A percentile compares a stretch with the other conserved stretches of the same genome.
Evolutionary conservation across 1,140 invertebrate species (phyloP).

Genomic region (Ridgeia piscesae): DNA sequence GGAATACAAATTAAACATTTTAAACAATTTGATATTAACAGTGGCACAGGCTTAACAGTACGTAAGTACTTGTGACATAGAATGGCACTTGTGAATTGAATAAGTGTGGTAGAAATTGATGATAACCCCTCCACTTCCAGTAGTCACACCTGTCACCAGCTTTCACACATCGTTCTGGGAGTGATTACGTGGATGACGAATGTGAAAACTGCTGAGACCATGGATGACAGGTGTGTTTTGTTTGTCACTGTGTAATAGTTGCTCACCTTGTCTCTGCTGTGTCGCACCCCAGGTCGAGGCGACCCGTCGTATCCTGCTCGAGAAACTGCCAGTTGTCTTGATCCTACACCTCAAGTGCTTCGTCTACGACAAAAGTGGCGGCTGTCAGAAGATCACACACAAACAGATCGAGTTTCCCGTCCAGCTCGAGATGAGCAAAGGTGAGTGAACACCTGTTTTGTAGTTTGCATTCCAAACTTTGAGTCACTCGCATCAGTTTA

Average conservation of each 20-base stretch:
- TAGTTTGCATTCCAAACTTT: not conserved
- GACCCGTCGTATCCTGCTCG: slow-evolving; percentile 82
- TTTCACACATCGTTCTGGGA: too few species aligned
- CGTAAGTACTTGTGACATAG: too few species aligned
- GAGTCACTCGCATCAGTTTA: not conserved
- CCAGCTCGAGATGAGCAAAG: slow-evolving; percentile 85
- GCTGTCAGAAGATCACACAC: slow-evolving; percentile 77
- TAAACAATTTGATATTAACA: too few species aligned
- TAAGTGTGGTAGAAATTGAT: too few species aligned
- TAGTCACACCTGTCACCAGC: too few species aligned
- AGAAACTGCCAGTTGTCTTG: slow-evolving; percentile 82
- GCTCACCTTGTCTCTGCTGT: too few species aligned
- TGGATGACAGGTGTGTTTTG: too few species aligned
- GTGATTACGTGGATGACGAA: too few species aligned
- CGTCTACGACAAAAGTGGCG: slow-evolving; percentile 77
- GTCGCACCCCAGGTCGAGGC: slow-evolving; percentile 66
- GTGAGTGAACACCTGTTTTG: slow-evolving; percentile 71
- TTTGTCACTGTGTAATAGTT: slow-evolving; percentile 8
- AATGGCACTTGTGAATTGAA: too few species aligned
- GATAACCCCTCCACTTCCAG: too few species aligned
- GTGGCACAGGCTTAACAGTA: too few species aligned
- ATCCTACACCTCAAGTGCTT: slow-evolving; percentile 86
- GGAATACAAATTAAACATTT: not conserved
- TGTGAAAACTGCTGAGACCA: too few species aligned
- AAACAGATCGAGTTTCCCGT: slow-evolving; percentile 86